Base-by-base conservation (phyloP, 2,888 invertebrate genomes). In the Imbricaverruca yamaguchii region DNA sequence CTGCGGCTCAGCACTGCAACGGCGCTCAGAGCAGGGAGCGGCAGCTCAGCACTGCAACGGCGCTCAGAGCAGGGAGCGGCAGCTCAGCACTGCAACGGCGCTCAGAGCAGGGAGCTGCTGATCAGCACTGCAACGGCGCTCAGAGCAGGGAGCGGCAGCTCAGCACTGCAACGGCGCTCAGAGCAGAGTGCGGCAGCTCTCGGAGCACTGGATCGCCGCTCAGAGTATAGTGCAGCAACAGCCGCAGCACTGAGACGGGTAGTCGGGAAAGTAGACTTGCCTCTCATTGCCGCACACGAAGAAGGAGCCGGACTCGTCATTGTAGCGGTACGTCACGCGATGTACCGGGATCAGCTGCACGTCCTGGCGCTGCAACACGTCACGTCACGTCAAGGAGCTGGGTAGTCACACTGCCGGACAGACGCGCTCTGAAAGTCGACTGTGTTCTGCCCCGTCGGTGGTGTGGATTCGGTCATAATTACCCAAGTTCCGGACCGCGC, bases 241-340 rank as follows among this genome's bases (percentile, higher is more conserved):
- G 55, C 74, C 15, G 74, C 74, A 74, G 74, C 74, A 74, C 39
- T 39, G 53, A 1, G 74, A 18, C 21, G 74, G 74, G 55, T 74
- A 74, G 74, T 74, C 74, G 9, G 74, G 74, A 11, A 53, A 74
- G 74, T 18, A 55, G 10, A 74, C 74, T 0, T 55, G 9, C 53
- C 21, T 18, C 74, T 74, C 74, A 55, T 55, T 21, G 21, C 74
- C 74, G 55, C 74, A 74, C 55, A 74, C 74, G 74, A 74, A 74
- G 74, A 74, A 74, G 21, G 74, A n/a, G 55, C 74, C 74, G 21
- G 21, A 10, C 1, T 21, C 23, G 53, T 13, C 55, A 18, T 18
- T 21, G 74, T 74, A 74, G 53, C 21, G 6, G 74, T 74, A 74
- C 7, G 10, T 1, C 23, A 74, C 21, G 21, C 13, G 53, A 21